These are phyloP conservation scores for Cryptophagus acutangulus DNA, from an alignment of 2,888 invertebrate species.

Conservation along the genomic window DNA sequence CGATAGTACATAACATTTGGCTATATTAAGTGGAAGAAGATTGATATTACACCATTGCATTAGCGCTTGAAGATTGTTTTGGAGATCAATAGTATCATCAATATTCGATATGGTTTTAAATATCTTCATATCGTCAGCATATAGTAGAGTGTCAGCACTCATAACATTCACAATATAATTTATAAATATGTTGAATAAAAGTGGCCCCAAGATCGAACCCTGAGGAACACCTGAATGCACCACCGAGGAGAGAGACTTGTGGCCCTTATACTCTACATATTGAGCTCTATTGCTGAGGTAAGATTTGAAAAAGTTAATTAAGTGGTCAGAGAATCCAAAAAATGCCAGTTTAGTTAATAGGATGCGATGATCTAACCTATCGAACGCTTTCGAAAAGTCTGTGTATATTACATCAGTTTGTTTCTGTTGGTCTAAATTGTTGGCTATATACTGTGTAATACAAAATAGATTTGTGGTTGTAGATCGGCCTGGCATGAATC, in stretches of 20 bases:
- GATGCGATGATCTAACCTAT: neutral
- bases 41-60: neutral
- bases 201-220: neutral
- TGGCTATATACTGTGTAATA: slow-evolving; percentile 1
- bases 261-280: neutral
- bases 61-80: neutral
- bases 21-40: neutral
- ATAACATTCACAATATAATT: neutral
- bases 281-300: neutral
- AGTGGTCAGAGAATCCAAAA: neutral
- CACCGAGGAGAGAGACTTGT: neutral
- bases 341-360: neutral
- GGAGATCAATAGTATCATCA: neutral
- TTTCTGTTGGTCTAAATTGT: neutral
- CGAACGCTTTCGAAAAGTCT: slow-evolving; percentile 1
- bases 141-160: no score
- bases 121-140: neutral
- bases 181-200: neutral
- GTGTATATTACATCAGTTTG: neutral
- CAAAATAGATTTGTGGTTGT: neutral
- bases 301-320: neutral
- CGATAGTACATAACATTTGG: neutral
- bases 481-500: neutral
- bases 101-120: neutral
- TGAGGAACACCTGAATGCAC: neutral